Base-by-base conservation (phyloP, 1,140 invertebrate genomes). In the Homalodisca vitripennis region DNA sequence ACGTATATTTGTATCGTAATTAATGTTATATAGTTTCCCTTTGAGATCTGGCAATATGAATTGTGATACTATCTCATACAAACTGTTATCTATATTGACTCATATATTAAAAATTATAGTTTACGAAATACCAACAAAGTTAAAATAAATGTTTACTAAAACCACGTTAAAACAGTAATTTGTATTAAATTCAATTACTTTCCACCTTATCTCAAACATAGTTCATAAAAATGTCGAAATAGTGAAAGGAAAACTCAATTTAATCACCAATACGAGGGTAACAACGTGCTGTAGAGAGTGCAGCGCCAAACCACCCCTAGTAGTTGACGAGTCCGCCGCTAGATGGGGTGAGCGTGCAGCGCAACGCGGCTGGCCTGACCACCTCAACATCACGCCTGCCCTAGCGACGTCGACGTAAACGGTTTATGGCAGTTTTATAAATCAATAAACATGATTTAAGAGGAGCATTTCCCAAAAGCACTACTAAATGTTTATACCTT, bases 371-470 rank as follows among this genome's bases (percentile, higher is more conserved):
- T 10, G 17, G 13, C 41, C 63, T 66, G 41, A 66, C 63, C 63
- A 2, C 17, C 24, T 26, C 17, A 55, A 55, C 51, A 55, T 12
- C n/a, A n/a, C n/a, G n/a, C n/a, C 17, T 55, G 30, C n/a, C 34
- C 12, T 24, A 30, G 3, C 13, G 6, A 31, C 34, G 62, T 64
- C 14, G 13, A 31, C 62, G 30, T 20, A 32, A 41, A 64, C 30
- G 3, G 27, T 60, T 34, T 64, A 64, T 41, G 30, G 34, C 31
- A 34, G n/a, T 64, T 64, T 64, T 64, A 64, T 41, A 60, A 60
- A 60, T 60, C 55, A 60, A 60, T 60, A 60, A 60, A 60, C 55
- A 30, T 60, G 55, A 60, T 51, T 51, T 51, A 51, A 20, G n/a
- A 20, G 48, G 14, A 20, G 17, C 48, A 20, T 51, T 51, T n/a